Percentiles rank a stretch among this genome's conserved stretches.
These are phyloP conservation scores for Orthonyx spaldingii DNA, from an alignment of 2,113 vertebrate species.

Conservation along the genomic window DNA sequence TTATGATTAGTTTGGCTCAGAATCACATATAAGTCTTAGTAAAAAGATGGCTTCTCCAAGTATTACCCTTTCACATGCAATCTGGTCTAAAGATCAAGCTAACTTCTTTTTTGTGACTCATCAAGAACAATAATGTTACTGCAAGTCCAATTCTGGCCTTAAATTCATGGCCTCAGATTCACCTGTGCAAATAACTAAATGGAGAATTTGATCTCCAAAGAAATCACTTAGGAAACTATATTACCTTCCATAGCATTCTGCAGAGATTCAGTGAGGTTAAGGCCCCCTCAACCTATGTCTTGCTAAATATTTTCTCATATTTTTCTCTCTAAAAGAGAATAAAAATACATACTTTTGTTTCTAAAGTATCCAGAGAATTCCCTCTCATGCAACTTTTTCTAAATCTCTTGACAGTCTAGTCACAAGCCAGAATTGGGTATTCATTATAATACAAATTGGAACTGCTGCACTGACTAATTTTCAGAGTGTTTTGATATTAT, in stretches of 20 bases:
- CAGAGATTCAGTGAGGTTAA: not conserved
- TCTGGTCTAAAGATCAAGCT: not conserved
- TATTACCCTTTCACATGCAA: not conserved
- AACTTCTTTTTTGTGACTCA: slow-evolving; percentile 13
- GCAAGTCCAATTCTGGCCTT: not conserved
- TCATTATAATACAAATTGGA: not conserved
- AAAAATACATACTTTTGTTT: not conserved
- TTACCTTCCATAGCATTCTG: not conserved
- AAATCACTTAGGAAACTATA: not conserved
- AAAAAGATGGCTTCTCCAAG: not conserved
- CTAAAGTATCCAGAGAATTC: not conserved
- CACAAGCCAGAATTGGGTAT: not conserved
- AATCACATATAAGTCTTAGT: not conserved
- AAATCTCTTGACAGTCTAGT: not conserved
- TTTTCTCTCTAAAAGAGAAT: not conserved
- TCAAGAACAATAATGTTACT: not conserved
- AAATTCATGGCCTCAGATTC: not conserved
- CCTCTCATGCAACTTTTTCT: not conserved
- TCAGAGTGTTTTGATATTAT: not conserved
- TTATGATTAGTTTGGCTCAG: not conserved
- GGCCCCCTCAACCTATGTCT: not conserved
- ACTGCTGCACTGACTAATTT: not conserved
- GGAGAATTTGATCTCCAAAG: not conserved
- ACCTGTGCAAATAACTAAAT: slow-evolving; percentile 5
- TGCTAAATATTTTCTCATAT: not conserved